Evolutionary conservation across 2,797 vertebrate genomes (phyloP).

Genomic region (Cossypha polioptera): DNA sequence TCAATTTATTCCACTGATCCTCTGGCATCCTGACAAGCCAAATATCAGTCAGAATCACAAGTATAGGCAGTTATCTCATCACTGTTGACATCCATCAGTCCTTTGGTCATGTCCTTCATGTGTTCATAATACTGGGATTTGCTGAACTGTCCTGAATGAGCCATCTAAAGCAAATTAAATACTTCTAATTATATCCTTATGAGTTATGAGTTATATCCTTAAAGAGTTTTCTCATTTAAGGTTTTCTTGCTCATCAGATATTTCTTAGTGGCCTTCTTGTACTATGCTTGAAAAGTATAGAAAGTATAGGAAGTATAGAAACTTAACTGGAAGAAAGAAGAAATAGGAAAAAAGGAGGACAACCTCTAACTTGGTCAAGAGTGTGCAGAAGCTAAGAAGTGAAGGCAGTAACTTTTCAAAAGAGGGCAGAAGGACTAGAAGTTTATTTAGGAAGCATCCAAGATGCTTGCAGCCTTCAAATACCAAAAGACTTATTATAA

Average conservation of each 20-base stretch:
- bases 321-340: background rate
- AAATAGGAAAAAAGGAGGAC: background rate
- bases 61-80: background rate
- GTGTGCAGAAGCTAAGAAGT: background rate
- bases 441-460: background rate
- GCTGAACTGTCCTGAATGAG: background rate
- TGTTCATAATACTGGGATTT: background rate
- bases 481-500: background rate
- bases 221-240: background rate
- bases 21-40: background rate
- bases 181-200: background rate
- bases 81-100: background rate
- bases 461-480: background rate
- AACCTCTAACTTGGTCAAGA: background rate
- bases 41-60: background rate
- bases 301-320: background rate
- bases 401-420: background rate
- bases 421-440: background rate
- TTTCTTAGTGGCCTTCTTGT: background rate
- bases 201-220: too few relatives aligned
- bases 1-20: background rate
- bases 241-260: background rate
- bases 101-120: background rate
- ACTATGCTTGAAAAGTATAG: background rate
- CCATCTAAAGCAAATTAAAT: constrained; percentile 20